Base-by-base conservation (phyloP, 2,888 invertebrate species). In the Panorpa germanica region DNA sequence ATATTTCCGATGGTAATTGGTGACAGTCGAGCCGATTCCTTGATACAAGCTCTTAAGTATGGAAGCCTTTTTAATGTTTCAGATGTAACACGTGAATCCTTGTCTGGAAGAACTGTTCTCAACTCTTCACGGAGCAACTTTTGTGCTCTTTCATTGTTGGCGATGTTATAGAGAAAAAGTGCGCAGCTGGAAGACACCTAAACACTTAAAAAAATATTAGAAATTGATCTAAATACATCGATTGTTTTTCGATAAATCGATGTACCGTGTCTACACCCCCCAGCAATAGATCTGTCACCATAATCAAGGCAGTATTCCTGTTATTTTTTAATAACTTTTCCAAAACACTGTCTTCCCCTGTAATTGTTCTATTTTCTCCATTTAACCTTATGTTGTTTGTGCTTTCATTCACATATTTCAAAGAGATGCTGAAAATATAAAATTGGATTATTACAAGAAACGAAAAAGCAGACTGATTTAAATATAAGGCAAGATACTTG, bases 1-100 rank as follows among this genome's bases (percentile, higher is more conserved):
- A 54, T 40, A 33, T 53, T 57, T 2, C 52, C 51, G 1, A 55
- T 48, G 2, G 57, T 37, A 2, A 59, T 52, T 3, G 59, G 53
- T 39, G 47, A 43, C 12, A 58, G 39, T 34, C 71, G 52, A 25
- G 63, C 49, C 0, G 65, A 52, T 47, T 74, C 74, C 43, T 70
- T 73, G 4, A 74, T 47, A 39, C 68, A 67, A 3, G 72, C 72
- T 43, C 60, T 63, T 6, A 74, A 47, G 40, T 70, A 71, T 2
- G 48, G 45, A 24, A 59, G 38, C 17, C 48, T 43, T 24, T 24
- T 19, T 11, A 39, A 18, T 19, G 15, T 25, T 5, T 39, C 33
- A 1, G 15, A 13, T 5, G 32, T 37, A 7, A 39, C 12, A 2
- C 12, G 8, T 9, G 36, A 28, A 34, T 48, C 39, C 16, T 44